Percentiles rank a stretch among this genome's conserved stretches.
Conservation (phyloP, 2,888 invertebrate genomes). For the Malthinus flaveolus region DNA sequence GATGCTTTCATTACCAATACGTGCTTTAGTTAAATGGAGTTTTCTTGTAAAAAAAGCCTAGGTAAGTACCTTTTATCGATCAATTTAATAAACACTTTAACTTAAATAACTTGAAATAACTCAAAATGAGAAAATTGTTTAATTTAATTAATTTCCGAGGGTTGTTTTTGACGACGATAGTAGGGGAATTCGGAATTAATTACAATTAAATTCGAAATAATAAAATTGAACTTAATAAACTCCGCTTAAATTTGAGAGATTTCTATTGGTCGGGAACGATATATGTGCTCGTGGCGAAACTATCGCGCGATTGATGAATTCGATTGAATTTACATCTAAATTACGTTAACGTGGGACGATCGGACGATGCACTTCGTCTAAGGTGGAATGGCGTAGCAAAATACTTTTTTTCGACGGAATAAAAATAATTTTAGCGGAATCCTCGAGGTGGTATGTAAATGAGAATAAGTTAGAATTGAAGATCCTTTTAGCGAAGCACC, state of each 20-base stretch:
- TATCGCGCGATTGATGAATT: slow-evolving; percentile 6
- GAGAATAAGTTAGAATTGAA: slow-evolving; percentile 22
- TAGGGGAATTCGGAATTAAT: too few relatives aligned
- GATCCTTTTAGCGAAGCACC: slow-evolving; percentile 23
- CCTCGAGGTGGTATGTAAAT: slow-evolving; percentile 9
- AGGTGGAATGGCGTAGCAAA: not conserved
- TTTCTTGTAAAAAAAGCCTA: slow-evolving; percentile 55
- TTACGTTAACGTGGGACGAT: slow-evolving; percentile 1
- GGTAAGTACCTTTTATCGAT: slow-evolving; percentile 53
- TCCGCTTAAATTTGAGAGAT: slow-evolving; percentile 1
- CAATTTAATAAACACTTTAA: slow-evolving; percentile 40
- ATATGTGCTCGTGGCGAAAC: not conserved
- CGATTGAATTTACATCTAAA: slow-evolving; percentile 4
- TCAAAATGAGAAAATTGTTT: slow-evolving; percentile 6
- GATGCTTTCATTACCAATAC: slow-evolving; percentile 55
- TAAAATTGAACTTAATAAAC: slow-evolving; percentile 1
- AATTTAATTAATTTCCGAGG: not conserved
- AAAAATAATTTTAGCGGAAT: not conserved
- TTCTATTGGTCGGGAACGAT: not conserved
- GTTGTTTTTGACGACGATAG: not conserved
- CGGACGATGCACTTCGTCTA: not conserved
- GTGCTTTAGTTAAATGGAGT: slow-evolving; percentile 56
- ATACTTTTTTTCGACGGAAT: too few relatives aligned
- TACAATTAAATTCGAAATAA: too few relatives aligned
- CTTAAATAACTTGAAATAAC: slow-evolving; percentile 11